These are phyloP conservation scores for Agapornis roseicollis DNA, from an alignment of 2,113 vertebrate genomes.

Conservation along the genomic window DNA sequence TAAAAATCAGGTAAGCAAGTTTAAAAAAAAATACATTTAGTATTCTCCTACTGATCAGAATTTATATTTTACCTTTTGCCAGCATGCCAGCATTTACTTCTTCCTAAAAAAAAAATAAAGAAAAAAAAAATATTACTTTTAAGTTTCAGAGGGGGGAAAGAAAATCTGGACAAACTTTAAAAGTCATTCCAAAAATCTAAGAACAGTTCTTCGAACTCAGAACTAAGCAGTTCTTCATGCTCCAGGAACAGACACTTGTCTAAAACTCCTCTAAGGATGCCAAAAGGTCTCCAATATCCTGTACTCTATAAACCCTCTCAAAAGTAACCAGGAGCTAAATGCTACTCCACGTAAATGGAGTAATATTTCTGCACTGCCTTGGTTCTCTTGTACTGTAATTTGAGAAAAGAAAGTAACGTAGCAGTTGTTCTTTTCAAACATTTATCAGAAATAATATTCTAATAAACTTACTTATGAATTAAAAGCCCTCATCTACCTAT, in stretches of 20 bases:
- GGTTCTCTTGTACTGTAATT: neutral
- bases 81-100: constrained; percentile 74
- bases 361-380: neutral
- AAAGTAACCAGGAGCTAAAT: neutral
- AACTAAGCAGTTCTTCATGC: neutral
- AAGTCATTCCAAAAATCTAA: neutral
- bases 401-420: neutral
- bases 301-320: neutral
- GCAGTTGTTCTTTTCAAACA: neutral
- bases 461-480: neutral
- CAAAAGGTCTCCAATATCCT: neutral
- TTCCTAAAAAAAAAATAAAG: constrained; percentile 66
- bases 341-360: neutral
- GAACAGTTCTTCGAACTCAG: neutral
- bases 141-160: neutral
- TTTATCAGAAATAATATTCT: neutral
- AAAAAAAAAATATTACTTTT: neutral
- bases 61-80: constrained; percentile 80
- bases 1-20: neutral
- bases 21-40: neutral
- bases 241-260: neutral
- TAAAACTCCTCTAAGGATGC: neutral
- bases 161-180: neutral
- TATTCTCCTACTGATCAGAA: neutral
- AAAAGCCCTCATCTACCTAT: fast-evolving